phyloP scores from a whole-genome alignment of 2,797 vertebrate genomes.

The Trichosurus vulpecula region DNA sequence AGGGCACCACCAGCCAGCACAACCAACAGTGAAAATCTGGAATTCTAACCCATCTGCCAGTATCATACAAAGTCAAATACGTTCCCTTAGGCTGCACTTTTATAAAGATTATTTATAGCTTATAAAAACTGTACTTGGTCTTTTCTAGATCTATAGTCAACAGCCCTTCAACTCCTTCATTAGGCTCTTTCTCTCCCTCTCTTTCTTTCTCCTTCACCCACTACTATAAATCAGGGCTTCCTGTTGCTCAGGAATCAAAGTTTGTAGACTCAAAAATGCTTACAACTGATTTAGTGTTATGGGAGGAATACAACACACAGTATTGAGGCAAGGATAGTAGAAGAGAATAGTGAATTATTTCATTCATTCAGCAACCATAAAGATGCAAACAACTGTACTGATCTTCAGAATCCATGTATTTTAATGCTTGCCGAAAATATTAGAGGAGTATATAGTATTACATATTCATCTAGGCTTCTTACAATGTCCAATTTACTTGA shows the following conservation, averaged over 20 bases:
- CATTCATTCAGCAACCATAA: not conserved
- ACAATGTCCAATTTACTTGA: not conserved
- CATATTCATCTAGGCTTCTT: not conserved
- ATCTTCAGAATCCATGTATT: not conserved
- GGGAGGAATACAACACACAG: not conserved
- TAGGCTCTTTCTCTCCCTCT: not conserved
- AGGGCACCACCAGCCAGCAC: not conserved
- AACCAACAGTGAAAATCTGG: not conserved
- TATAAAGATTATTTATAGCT: constrained; percentile 11
- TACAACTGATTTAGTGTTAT: not conserved
- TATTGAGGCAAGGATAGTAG: not conserved
- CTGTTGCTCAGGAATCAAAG: not conserved
- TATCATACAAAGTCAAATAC: not conserved
- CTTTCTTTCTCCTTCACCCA: not conserved
- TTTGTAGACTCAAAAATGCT: not conserved
- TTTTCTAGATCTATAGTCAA: constrained; percentile 4
- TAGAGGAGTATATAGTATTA: not conserved
- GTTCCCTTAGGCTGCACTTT: not conserved
- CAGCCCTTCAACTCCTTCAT: not conserved
- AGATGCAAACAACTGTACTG: not conserved
- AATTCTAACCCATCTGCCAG: not conserved
- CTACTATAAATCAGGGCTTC: not conserved
- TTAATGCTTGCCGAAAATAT: not conserved
- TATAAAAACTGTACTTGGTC: not conserved
- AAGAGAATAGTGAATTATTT: not conserved